These are phyloP conservation scores for Halichoeres trimaculatus DNA, from an alignment of 2,113 vertebrate species.

Conservation along the genomic window DNA sequence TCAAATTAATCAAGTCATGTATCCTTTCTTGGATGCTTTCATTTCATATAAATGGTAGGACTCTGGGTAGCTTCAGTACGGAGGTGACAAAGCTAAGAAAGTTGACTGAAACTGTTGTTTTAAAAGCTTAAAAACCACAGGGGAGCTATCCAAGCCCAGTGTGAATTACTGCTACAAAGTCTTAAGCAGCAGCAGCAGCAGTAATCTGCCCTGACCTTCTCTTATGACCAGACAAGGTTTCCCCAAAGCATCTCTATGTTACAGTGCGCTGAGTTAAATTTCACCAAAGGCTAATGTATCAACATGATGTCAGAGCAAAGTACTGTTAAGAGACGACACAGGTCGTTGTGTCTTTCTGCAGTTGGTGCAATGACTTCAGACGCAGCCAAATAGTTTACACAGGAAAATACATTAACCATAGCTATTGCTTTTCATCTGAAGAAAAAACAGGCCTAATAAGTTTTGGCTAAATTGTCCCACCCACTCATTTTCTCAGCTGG, in stretches of 20 bases:
- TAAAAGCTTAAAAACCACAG: constrained; percentile 46
- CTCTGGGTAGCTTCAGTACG: constrained; percentile 30
- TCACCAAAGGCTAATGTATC: constrained; percentile 39
- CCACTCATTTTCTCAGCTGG: constrained; percentile 53
- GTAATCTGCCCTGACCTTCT: constrained; percentile 59
- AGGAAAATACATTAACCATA: constrained; percentile 40
- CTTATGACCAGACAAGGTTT: constrained; percentile 51
- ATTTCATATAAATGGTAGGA: not conserved
- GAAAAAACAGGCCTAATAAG: constrained; percentile 24
- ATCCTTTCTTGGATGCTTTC: constrained; percentile 2
- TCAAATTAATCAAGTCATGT: constrained; percentile 29
- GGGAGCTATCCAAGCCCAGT: constrained; percentile 52
- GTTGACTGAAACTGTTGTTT: constrained; percentile 50
- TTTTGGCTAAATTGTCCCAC: constrained; percentile 20
- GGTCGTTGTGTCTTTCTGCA: not conserved
- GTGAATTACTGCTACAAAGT: constrained; percentile 44
- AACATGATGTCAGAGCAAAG: constrained; percentile 43
- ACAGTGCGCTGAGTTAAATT: constrained; percentile 28
- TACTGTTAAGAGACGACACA: constrained; percentile 16
- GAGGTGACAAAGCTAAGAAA: constrained; percentile 34
- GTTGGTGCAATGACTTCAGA: constrained; percentile 25
- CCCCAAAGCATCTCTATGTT: constrained; percentile 26
- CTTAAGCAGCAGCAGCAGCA: constrained; percentile 41
- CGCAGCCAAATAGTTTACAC: constrained; percentile 28
- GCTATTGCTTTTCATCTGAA: constrained; percentile 35